Percentiles rank a stretch among this genome's conserved stretches.
These are phyloP conservation scores for Platyrinchus mystaceus DNA, from an alignment of 2,797 vertebrate genomes.

Conservation along the genomic window DNA sequence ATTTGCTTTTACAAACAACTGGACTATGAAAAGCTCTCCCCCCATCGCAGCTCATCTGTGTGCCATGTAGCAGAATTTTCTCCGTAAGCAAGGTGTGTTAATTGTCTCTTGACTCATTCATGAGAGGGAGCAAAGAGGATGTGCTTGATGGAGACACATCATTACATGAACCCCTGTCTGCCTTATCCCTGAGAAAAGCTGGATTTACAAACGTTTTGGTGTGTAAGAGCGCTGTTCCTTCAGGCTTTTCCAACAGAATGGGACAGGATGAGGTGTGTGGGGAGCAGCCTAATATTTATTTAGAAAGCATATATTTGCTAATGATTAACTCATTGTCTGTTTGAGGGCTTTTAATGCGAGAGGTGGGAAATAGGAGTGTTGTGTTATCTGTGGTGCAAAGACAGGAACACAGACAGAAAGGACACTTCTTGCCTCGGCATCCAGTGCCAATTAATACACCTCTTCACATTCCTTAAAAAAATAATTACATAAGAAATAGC, in stretches of 20 bases:
- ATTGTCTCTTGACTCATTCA: background rate
- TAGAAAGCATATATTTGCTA: background rate
- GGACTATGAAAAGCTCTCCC: background rate
- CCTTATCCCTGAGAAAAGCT: background rate
- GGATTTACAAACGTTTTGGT: background rate
- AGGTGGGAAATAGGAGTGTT: background rate
- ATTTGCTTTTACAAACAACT: background rate
- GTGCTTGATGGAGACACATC: fast-evolving
- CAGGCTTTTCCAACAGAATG: background rate
- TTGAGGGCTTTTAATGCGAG: background rate
- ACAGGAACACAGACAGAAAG: background rate
- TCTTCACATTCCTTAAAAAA: background rate
- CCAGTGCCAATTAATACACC: background rate
- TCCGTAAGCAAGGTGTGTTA: background rate
- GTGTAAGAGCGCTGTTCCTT: background rate
- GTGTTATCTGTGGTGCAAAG: background rate
- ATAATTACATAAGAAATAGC: background rate
- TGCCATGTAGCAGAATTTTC: background rate
- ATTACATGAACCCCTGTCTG: fast-evolving
- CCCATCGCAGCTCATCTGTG: fast-evolving
- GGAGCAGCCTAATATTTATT: background rate
- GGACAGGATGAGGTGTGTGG: background rate
- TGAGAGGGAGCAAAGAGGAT: background rate
- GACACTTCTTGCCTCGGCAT: background rate
- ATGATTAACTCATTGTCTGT: background rate